Percentiles rank a stretch among this genome's conserved stretches.
Evolutionary conservation across 2,113 vertebrate species (phyloP).

Genomic region (Mormyrus lacerda): DNA sequence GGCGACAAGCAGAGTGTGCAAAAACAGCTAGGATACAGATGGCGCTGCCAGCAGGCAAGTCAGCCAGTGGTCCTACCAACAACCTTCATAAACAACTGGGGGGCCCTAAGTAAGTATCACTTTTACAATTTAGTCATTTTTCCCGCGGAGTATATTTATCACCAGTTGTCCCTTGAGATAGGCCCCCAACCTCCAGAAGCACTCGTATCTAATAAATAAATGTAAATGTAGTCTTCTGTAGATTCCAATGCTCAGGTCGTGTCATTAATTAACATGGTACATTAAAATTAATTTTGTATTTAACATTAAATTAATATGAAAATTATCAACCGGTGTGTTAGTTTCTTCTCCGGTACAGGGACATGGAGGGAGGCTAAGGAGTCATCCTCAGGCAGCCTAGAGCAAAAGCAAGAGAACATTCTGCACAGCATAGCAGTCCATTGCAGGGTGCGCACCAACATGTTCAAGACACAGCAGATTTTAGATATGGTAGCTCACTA

Average conservation of each 20-base stretch:
- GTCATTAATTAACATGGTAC: background rate
- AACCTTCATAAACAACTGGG: conserved; percentile 94
- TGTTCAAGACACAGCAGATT: background rate
- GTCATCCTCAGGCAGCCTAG: background rate
- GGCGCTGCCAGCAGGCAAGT: conserved; percentile 81
- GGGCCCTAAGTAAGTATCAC: conserved; percentile 83
- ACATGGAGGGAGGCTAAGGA: no score
- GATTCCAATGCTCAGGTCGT: background rate
- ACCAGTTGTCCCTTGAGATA: background rate
- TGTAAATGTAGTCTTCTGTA: background rate
- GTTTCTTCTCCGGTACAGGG: no score
- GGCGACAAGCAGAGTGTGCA: conserved; percentile 89
- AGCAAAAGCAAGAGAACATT: background rate
- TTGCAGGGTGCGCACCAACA: background rate
- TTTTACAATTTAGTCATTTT: background rate
- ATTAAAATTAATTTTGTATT: background rate
- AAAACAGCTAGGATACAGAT: conserved; percentile 94
- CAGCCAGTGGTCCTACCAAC: conserved; percentile 53
- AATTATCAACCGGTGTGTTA: background rate
- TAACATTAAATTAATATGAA: background rate
- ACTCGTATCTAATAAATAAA: background rate
- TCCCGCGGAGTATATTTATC: background rate
- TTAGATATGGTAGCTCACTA: background rate
- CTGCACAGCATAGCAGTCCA: background rate
- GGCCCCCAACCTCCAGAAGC: background rate